These are phyloP conservation scores for Lydus trimaculatus DNA, from an alignment of 2,888 invertebrate species.

Conservation along the genomic window DNA sequence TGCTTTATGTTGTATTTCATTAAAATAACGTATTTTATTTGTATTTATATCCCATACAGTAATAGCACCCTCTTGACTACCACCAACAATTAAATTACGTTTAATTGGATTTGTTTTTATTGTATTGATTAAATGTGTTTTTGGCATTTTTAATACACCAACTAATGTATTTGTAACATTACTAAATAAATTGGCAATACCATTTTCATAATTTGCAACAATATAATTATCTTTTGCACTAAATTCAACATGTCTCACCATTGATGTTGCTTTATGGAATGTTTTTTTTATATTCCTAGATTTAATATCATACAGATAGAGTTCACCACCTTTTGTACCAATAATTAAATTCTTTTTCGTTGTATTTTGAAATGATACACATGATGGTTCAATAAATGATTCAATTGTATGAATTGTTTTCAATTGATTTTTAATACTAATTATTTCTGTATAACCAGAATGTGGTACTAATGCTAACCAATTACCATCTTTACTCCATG, in stretches of 20 bases:
- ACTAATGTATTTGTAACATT: conserved; percentile 48
- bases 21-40: conserved; percentile 46
- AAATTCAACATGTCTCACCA: conserved; percentile 51
- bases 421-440: conserved; percentile 52
- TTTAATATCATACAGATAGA: conserved; percentile 57
- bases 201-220: conserved; percentile 53
- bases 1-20: conserved; percentile 62
- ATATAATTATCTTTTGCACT: conserved; percentile 55
- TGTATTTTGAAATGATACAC: conserved; percentile 54
- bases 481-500: conserved; percentile 57
- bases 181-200: conserved; percentile 53
- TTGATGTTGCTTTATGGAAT: conserved; percentile 46
- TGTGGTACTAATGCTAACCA: conserved; percentile 56
- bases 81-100: conserved; percentile 51
- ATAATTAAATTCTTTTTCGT: conserved; percentile 53
- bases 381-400: conserved; percentile 53
- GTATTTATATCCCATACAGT: conserved; percentile 57
- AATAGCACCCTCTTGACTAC: conserved; percentile 56
- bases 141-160: conserved; percentile 50
- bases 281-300: conserved; percentile 48
- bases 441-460: conserved; percentile 53
- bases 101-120: conserved; percentile 52
- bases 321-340: conserved; percentile 53
- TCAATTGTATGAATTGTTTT: conserved; percentile 53
- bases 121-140: conserved; percentile 50